Evolutionary conservation across 2,113 vertebrate species (phyloP).

Genomic region (Rissa tridactyla): DNA sequence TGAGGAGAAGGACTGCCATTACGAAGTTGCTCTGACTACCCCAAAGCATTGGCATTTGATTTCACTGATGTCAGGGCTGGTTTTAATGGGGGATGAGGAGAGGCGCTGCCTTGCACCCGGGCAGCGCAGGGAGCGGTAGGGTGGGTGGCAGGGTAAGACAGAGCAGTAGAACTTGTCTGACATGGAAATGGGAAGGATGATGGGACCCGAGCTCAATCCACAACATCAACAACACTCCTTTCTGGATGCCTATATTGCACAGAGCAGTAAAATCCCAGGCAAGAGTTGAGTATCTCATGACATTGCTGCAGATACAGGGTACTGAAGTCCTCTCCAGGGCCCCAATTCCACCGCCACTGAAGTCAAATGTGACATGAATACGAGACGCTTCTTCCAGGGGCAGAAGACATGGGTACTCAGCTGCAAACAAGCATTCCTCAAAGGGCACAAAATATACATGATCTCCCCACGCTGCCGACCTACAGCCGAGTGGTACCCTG

Average conservation of each 20-base stretch:
- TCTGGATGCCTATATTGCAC: background rate
- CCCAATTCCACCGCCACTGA: background rate
- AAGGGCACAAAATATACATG: background rate
- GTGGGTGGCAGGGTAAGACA: background rate
- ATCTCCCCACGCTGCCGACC: background rate
- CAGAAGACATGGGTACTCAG: background rate
- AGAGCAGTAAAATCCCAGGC: background rate
- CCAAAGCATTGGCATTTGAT: background rate
- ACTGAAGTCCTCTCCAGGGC: background rate
- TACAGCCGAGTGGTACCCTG: background rate
- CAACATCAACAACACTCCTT: background rate
- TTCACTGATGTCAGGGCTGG: background rate
- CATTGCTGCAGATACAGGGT: background rate
- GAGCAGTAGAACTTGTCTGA: background rate
- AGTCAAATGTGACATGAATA: background rate
- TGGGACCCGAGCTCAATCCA: background rate
- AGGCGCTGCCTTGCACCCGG: background rate
- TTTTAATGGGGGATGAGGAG: background rate
- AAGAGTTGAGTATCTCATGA: background rate
- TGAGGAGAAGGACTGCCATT: background rate
- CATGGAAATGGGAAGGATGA: background rate
- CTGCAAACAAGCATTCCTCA: background rate
- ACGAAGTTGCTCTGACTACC: background rate
- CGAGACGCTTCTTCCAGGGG: background rate
- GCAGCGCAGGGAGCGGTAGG: background rate